A percentile compares a stretch with the other conserved stretches of the same genome.
phyloP scores from a whole-genome alignment of 2,888 invertebrate genomes.

The Chelonus formosanus region DNA sequence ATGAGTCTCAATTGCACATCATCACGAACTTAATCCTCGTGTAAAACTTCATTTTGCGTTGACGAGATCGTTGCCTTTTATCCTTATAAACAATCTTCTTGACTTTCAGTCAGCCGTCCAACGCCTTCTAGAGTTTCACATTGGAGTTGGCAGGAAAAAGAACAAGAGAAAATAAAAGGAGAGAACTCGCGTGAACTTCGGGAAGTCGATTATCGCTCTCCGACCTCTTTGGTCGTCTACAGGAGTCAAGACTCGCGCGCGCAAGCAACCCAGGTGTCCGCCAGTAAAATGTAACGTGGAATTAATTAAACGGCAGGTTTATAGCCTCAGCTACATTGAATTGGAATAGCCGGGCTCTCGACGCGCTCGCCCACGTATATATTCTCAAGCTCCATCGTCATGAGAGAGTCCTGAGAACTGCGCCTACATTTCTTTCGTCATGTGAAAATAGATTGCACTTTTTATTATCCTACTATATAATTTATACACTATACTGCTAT shows the following conservation, averaged over 20 bases:
- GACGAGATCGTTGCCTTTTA: constrained; percentile 28
- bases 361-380: constrained; percentile 40
- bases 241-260: constrained; percentile 24
- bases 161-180: background rate
- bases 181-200: constrained; percentile 15
- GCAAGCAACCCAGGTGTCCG: constrained; percentile 40
- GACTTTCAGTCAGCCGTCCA: constrained; percentile 20
- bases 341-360: constrained; percentile 42
- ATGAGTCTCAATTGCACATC: constrained; percentile 21
- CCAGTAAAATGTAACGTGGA: constrained; percentile 42
- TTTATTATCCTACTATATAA: constrained; percentile 4
- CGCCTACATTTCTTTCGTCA: constrained; percentile 28
- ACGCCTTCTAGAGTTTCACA: constrained; percentile 27
- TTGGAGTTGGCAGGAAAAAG: background rate
- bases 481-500: constrained; percentile 15
- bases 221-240: constrained; percentile 18
- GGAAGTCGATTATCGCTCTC: constrained; percentile 24
- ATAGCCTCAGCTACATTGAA: constrained; percentile 42
- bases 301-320: constrained; percentile 48
- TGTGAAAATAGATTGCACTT: constrained; percentile 24
- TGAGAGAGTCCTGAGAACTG: constrained; percentile 21
- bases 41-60: constrained; percentile 18
- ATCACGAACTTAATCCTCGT: constrained; percentile 9
- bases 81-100: constrained; percentile 17
- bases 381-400: constrained; percentile 20